These are phyloP conservation scores for Melanostigma gelatinosum DNA, from an alignment of 2,113 vertebrate species.

Conservation along the genomic window DNA sequence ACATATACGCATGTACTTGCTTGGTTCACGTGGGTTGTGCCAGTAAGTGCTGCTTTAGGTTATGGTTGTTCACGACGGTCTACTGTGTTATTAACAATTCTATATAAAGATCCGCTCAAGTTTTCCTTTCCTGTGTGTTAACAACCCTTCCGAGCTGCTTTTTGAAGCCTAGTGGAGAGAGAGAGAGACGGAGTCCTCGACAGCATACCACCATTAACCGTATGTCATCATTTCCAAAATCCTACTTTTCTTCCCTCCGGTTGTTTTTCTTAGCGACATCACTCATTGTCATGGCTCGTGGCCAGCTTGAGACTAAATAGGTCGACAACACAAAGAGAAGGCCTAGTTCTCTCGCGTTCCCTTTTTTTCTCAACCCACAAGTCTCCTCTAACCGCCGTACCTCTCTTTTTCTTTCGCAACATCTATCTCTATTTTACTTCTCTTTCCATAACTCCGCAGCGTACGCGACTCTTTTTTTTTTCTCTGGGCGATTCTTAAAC, in stretches of 20 bases:
- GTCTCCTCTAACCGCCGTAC: slow-evolving; percentile 43
- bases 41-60: slow-evolving; percentile 77
- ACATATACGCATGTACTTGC: slow-evolving; percentile 53
- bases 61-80: slow-evolving; percentile 78
- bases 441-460: slow-evolving; percentile 15
- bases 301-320: slow-evolving; percentile 67
- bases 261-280: slow-evolving; percentile 73
- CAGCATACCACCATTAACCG: slow-evolving; percentile 42
- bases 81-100: slow-evolving; percentile 83
- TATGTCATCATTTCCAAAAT: slow-evolving; percentile 74
- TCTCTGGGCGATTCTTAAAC: slow-evolving; percentile 15
- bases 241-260: slow-evolving; percentile 59
- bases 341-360: slow-evolving; percentile 52
- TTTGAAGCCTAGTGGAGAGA: slow-evolving; percentile 41
- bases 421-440: slow-evolving; percentile 22
- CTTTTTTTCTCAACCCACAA: slow-evolving; percentile 49
- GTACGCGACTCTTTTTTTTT: slow-evolving; percentile 18
- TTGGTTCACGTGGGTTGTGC: slow-evolving; percentile 64
- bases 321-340: slow-evolving; percentile 66
- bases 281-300: slow-evolving; percentile 59
- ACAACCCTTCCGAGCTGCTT: slow-evolving; percentile 51
- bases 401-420: slow-evolving; percentile 20
- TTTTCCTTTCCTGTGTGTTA: slow-evolving; percentile 78
- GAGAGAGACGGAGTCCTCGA: slow-evolving; percentile 36
- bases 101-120: slow-evolving; percentile 80